Conservation (phyloP, 2,113 vertebrate species). For the Cheilinus undulatus region DNA sequence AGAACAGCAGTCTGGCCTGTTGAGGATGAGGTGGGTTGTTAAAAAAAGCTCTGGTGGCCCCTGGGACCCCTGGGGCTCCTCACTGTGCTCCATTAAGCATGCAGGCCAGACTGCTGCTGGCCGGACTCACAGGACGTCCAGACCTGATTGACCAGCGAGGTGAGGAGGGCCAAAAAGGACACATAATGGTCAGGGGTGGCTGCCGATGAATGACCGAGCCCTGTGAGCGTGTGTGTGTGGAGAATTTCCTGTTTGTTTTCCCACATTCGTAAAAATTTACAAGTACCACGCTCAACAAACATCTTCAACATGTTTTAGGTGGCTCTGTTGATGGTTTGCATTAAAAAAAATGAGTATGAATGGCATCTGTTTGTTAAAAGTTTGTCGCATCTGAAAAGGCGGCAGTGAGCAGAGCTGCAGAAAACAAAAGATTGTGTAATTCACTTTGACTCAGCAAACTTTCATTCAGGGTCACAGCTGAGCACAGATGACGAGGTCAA, state of each 20-base stretch:
- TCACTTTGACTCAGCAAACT: neutral
- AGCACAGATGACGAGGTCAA: neutral
- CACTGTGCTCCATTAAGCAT: conserved; percentile 49
- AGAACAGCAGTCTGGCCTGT: conserved; percentile 40
- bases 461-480: neutral
- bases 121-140: conserved; percentile 38
- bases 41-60: conserved; percentile 33
- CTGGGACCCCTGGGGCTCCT: conserved; percentile 22
- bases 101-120: conserved; percentile 17
- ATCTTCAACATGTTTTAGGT: neutral
- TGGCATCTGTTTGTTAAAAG: neutral
- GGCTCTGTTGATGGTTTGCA: neutral
- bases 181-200: conserved; percentile 39
- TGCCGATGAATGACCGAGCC: conserved; percentile 11
- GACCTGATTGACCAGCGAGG: conserved; percentile 50
- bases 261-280: conserved; percentile 23
- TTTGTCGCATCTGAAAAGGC: conserved; percentile 18
- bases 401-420: conserved; percentile 4
- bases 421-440: conserved; percentile 18
- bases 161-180: conserved; percentile 52
- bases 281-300: neutral
- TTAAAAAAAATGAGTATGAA: neutral
- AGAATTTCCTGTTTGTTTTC: conserved; percentile 45
- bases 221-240: conserved; percentile 21
- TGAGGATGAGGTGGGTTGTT: conserved; percentile 12